Base-by-base conservation (phyloP, 2,797 vertebrate species). In the Parotocinclus haroldoi region DNA sequence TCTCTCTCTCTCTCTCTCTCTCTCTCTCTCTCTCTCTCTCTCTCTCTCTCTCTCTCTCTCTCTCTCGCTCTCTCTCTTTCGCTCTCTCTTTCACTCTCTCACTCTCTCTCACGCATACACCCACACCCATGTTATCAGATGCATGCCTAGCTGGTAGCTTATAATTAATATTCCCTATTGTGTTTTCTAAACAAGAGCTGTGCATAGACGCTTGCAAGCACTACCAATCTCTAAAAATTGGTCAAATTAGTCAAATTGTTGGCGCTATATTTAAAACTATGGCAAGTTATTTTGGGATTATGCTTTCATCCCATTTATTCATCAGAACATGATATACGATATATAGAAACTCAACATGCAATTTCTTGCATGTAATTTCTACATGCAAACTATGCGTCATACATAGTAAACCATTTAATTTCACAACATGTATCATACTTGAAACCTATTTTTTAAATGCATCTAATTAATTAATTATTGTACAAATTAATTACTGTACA, bases 241-340 rank as follows among this genome's bases (percentile, higher is more conserved):
- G n/a, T n/a, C n/a, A n/a, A n/a, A n/a, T n/a, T n/a, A n/a, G n/a
- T n/a, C n/a, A n/a, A n/a, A n/a, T 12, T 46, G n/a, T 11, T 46
- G 45, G 6, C 45, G 11, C 7, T 46, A 11, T 46, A n/a, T 11
- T 12, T 46, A 11, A 2, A 27, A 5, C 27, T 46, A 46, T 46
- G n/a, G 6, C 12, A 46, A 6, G 45, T n/a, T 12, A 12, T 11
- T 46, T 11, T 46, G 45, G 10, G 12, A 1, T 13, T 11, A 12
- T n/a, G 12, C 45, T 46, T 46, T 46, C 10, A 49, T n/a, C n/a
- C n/a, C n/a, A 18, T 60, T 36, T 12, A 11, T 10, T 18, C 19
- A 18, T 68, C 44, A 38, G 27, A 55, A 42, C 46, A 45, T 38
- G 59, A 60, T 64, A 37, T 27, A 45, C 38, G 59, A 60, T 64